Conservation (phyloP, 2,113 vertebrate genomes). For the Pica pica region DNA sequence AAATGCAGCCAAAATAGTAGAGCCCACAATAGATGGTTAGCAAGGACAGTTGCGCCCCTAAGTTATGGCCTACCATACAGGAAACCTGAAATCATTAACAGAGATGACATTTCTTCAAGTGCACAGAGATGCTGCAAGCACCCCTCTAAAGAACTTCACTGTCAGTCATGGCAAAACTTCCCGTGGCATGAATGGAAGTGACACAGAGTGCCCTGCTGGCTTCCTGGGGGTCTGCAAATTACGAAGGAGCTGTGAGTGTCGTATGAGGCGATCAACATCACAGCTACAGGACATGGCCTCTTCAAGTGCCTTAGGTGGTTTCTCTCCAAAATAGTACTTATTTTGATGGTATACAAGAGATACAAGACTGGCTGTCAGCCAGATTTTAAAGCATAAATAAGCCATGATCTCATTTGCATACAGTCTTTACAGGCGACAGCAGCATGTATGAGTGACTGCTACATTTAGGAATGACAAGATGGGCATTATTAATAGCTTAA, state of each 20-base stretch:
- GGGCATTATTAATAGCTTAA: constrained; percentile 81
- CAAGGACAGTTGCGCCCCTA: neutral
- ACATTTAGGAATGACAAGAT: constrained; percentile 74
- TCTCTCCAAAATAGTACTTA: neutral
- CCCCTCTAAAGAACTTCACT: neutral
- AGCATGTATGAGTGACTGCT: constrained; percentile 64
- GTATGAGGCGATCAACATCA: neutral
- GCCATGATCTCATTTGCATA: constrained; percentile 58
- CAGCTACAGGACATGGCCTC: neutral
- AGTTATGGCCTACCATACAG: neutral
- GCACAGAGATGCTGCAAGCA: neutral
- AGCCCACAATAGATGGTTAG: neutral
- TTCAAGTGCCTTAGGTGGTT: neutral
- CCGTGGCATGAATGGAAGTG: neutral
- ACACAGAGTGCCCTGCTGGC: neutral
- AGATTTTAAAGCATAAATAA: constrained; percentile 32
- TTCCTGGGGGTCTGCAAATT: neutral
- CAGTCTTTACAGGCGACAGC: constrained; percentile 52
- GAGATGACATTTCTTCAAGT: neutral
- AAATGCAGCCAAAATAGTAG: neutral
- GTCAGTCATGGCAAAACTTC: neutral
- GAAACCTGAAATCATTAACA: neutral
- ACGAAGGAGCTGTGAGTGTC: neutral
- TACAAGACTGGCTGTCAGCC: neutral
- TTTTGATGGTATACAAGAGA: neutral